Percentiles rank a stretch among this genome's conserved stretches.
Evolutionary conservation across 2,888 invertebrate genomes (phyloP).

Genomic region (Dysmachus trigonus): DNA sequence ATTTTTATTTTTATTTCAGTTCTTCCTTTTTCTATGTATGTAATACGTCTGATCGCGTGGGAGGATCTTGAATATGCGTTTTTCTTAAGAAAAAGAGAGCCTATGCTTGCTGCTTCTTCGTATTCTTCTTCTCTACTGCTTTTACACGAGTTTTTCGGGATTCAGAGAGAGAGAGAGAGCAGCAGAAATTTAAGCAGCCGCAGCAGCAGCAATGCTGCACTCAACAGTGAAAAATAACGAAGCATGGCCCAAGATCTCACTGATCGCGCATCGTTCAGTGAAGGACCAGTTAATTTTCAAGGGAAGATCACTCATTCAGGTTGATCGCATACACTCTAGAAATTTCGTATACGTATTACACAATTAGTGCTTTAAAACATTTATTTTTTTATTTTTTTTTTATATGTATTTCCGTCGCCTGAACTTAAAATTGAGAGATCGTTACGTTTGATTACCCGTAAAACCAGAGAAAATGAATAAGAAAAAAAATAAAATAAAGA

Average conservation of each 20-base stretch:
- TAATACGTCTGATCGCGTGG: neutral
- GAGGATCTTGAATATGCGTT: neutral
- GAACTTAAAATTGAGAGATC: slow-evolving; percentile 36
- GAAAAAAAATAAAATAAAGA: neutral
- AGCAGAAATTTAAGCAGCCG: neutral
- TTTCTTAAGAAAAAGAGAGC: neutral
- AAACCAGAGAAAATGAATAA: neutral
- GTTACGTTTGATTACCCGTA: slow-evolving; percentile 13
- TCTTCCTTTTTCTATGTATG: neutral
- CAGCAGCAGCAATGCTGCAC: neutral
- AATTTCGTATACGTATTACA: neutral
- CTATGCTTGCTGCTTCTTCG: neutral
- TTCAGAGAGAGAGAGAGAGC: neutral
- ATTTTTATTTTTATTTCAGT: no score
- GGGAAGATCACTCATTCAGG: neutral
- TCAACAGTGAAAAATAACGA: neutral
- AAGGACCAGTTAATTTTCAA: slow-evolving; percentile 19
- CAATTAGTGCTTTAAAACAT: neutral
- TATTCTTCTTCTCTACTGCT: neutral
- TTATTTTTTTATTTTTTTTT: neutral
- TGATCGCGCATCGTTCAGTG: neutral
- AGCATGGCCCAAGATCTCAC: neutral
- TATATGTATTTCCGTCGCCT: neutral
- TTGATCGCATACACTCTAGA: neutral
- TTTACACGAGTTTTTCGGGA: neutral